A percentile compares a stretch with the other conserved stretches of the same genome.
Conservation (phyloP, 2,797 vertebrate genomes). For the Anguilla obscura region DNA sequence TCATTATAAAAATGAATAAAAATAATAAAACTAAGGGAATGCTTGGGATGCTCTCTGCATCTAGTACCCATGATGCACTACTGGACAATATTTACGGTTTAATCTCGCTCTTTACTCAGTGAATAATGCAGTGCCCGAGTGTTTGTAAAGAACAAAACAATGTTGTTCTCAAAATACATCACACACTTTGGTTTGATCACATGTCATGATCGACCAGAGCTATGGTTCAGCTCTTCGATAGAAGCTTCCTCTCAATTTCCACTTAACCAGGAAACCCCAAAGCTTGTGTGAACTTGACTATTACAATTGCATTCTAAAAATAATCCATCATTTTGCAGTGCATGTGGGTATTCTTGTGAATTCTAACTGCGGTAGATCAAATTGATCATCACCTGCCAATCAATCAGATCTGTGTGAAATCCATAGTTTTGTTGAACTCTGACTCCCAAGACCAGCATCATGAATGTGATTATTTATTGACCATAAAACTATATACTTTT, state of each 20-base stretch:
- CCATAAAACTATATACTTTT: background rate
- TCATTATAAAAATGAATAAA: background rate
- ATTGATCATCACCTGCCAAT: background rate
- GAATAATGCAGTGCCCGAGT: conserved; percentile 31
- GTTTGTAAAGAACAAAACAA: conserved; percentile 8
- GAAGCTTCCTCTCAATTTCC: conserved; percentile 73
- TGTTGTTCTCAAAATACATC: conserved; percentile 53
- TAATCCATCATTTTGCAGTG: conserved; percentile 56
- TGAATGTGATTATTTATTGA: background rate
- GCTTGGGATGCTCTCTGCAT: background rate
- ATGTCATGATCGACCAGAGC: conserved; percentile 43
- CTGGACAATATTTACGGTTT: conserved; percentile 40
- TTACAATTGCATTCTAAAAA: conserved; percentile 63
- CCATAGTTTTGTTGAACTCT: background rate
- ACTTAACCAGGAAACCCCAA: conserved; percentile 71
- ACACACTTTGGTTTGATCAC: conserved; percentile 58
- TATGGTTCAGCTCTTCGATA: conserved; percentile 53
- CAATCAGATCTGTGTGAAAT: background rate
- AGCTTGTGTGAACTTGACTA: conserved; percentile 66
- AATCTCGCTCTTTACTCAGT: conserved; percentile 53
- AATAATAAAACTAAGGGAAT: background rate
- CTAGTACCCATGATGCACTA: background rate
- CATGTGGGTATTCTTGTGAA: conserved; percentile 42
- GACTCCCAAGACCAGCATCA: background rate
- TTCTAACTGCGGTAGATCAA: background rate